These are phyloP conservation scores for Phalacrocorax pelagicus DNA, from an alignment of 2,113 vertebrate species.

Conservation along the genomic window DNA sequence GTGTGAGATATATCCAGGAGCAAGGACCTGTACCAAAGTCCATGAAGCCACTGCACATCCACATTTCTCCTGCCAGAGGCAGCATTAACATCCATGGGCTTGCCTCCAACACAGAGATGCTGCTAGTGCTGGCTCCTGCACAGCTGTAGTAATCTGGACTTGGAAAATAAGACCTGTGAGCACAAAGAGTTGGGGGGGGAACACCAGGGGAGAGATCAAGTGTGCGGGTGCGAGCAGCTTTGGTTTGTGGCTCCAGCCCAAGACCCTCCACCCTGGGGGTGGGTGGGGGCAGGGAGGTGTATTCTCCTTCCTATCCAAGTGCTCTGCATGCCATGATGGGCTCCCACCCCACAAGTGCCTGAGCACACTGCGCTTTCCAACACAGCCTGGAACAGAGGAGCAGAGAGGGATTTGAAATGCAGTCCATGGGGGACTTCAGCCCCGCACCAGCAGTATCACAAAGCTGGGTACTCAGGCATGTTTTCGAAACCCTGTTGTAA, in stretches of 20 bases:
- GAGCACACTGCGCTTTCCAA: neutral
- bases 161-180: neutral
- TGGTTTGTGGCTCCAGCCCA: neutral
- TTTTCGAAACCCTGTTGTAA: neutral
- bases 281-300: neutral
- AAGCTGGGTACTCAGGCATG: neutral
- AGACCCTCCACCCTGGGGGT: neutral
- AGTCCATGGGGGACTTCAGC: neutral
- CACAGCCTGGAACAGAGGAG: neutral
- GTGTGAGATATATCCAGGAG: neutral
- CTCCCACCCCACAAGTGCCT: neutral
- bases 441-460: accelerated
- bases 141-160: neutral
- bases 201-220: neutral
- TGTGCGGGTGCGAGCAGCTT: neutral
- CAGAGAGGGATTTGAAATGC: neutral
- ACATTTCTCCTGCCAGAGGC: neutral
- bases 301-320: neutral
- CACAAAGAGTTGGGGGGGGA: neutral
- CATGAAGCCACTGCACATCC: neutral
- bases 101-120: neutral
- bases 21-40: neutral
- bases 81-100: neutral
- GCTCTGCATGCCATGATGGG: accelerated
- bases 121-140: neutral